phyloP scores from a whole-genome alignment of 2,113 vertebrate species.

The Meleagris gallopavo region DNA sequence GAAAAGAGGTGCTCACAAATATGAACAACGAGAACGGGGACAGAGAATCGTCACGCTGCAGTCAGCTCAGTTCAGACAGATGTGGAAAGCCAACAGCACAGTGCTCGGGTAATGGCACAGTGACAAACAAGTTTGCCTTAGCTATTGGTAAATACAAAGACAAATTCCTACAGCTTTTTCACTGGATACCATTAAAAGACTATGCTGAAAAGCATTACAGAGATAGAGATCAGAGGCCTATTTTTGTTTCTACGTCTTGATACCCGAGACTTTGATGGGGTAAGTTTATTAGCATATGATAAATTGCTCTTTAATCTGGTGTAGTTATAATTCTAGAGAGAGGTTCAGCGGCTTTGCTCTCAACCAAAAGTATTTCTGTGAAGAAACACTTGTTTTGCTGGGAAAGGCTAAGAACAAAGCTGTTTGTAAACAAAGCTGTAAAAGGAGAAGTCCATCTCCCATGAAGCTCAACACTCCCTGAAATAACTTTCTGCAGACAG shows the following conservation, averaged over 20 bases:
- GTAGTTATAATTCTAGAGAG: conserved; percentile 8
- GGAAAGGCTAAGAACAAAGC: conserved; percentile 33
- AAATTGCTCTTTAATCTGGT: conserved; percentile 57
- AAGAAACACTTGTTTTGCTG: conserved; percentile 38
- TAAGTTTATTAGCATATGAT: conserved; percentile 46
- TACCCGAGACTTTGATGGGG: conserved; percentile 31
- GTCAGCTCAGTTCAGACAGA: background rate
- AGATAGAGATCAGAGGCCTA: conserved; percentile 57
- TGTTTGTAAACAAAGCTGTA: conserved; percentile 52
- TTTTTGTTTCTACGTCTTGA: conserved; percentile 36
- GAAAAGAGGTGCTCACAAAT: background rate
- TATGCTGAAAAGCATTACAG: background rate
- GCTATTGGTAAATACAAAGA: conserved; percentile 3
- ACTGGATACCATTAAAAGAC: background rate
- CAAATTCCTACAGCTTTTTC: conserved; percentile 27
- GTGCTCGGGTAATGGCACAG: background rate
- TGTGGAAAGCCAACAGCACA: background rate
- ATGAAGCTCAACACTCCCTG: background rate
- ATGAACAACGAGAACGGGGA: background rate
- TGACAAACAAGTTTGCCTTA: background rate
- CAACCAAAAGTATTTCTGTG: conserved; percentile 24
- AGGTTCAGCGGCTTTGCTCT: conserved; percentile 36
- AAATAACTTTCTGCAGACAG: conserved; percentile 33
- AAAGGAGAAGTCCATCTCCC: background rate
- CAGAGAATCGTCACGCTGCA: background rate